Percentiles rank a stretch among this genome's conserved stretches.
Evolutionary conservation across 2,797 vertebrate species (phyloP).

Genomic region (Pagetopsis macropterus): DNA sequence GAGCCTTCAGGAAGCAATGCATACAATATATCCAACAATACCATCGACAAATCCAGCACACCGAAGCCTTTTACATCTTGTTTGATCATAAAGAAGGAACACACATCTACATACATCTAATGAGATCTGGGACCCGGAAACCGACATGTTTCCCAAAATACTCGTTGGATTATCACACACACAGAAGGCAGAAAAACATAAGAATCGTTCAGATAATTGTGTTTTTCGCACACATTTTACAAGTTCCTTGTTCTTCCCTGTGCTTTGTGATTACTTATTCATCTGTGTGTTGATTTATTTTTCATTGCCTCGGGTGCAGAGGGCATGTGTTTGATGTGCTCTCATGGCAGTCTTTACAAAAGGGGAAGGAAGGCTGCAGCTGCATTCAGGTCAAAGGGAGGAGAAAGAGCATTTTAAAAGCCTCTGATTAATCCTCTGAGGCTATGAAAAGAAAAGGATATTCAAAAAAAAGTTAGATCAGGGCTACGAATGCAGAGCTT

Average conservation of each 20-base stretch:
- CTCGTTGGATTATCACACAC: conserved; percentile 47
- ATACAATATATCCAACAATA: conserved; percentile 34
- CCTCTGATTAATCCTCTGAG: conserved; percentile 67
- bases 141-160: conserved; percentile 50
- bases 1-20: conserved; percentile 44
- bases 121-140: conserved; percentile 61
- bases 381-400: conserved; percentile 75
- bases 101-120: conserved; percentile 41
- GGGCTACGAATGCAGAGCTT: conserved; percentile 11
- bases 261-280: conserved; percentile 74
- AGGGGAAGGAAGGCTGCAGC: conserved; percentile 56
- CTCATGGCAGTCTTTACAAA: conserved; percentile 62
- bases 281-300: conserved; percentile 81
- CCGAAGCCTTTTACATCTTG: conserved; percentile 40
- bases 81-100: conserved; percentile 59
- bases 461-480: conserved; percentile 34
- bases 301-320: conserved; percentile 72
- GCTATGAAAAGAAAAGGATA: conserved; percentile 15
- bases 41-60: conserved; percentile 32
- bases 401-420: conserved; percentile 66
- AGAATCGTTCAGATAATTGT: conserved; percentile 40
- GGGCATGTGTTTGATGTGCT: conserved; percentile 73
- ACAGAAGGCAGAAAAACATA: conserved; percentile 48
- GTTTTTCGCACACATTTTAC: conserved; percentile 57
- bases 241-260: conserved; percentile 33